Percentiles rank a stretch among this genome's conserved stretches.
Conservation (phyloP, 2,888 invertebrate genomes). For the Rhodophaea formosa region DNA sequence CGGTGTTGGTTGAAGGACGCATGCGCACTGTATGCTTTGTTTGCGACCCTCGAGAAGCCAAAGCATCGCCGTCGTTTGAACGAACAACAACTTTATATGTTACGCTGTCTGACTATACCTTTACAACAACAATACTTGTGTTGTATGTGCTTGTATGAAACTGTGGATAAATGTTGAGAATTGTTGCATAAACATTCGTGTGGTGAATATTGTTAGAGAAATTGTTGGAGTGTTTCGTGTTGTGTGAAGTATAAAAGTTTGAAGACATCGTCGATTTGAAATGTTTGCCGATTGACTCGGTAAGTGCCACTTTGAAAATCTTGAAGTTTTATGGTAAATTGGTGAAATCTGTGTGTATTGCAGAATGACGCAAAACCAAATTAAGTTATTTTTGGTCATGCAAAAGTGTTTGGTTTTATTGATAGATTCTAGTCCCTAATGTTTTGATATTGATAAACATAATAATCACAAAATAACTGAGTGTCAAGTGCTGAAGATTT, state of each 20-base stretch:
- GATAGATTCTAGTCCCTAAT: no score
- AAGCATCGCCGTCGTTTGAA: constrained; percentile 26
- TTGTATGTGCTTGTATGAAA: constrained; percentile 2
- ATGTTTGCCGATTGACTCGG: constrained; percentile 29
- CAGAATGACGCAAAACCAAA: neutral
- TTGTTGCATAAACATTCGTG: constrained; percentile 5
- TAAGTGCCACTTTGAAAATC: constrained; percentile 22
- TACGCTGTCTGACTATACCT: neutral
- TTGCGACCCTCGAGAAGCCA: constrained; percentile 24
- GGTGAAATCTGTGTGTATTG: neutral
- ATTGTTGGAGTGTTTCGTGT: neutral
- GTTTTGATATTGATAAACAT: no score
- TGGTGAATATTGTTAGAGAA: neutral
- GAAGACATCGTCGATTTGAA: constrained; percentile 19
- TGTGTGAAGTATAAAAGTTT: neutral
- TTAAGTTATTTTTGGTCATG: neutral
- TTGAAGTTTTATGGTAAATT: neutral
- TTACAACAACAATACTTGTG: constrained; percentile 9
- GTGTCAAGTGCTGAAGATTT: no score
- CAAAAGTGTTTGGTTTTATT: no score
- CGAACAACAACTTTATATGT: constrained; percentile 21
- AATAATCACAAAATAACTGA: no score
- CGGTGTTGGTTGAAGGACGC: constrained; percentile 22
- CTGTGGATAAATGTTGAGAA: neutral
- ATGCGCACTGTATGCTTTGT: constrained; percentile 27